Evolutionary conservation across 2,888 invertebrate species (phyloP).

Genomic region (Hypena proboscidalis): DNA sequence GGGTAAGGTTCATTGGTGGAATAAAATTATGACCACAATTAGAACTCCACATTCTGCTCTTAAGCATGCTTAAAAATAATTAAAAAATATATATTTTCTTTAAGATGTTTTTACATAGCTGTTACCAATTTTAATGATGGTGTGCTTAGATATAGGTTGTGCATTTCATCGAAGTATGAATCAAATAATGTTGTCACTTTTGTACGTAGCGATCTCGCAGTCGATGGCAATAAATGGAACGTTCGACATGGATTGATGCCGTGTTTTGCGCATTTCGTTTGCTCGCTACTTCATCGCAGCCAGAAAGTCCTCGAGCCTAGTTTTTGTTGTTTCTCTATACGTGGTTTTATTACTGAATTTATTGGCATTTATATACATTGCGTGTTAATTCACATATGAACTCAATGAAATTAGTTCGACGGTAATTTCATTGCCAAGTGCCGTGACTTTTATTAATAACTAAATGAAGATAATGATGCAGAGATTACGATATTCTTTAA

Average conservation of each 20-base stretch:
- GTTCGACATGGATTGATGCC: slow-evolving; percentile 60
- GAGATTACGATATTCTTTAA: slow-evolving; percentile 10
- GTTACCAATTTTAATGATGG: no score
- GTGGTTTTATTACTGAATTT: slow-evolving; percentile 43
- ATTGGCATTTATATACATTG: slow-evolving; percentile 42
- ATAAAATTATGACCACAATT: no score
- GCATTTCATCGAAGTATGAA: no score
- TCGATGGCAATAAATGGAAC: slow-evolving; percentile 57
- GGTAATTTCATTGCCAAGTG: no score
- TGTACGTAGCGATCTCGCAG: slow-evolving; percentile 41
- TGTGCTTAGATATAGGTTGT: no score
- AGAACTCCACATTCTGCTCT: no score
- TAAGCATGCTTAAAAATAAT: no score
- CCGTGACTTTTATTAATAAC: background rate
- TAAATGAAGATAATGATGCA: background rate
- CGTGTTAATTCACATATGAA: slow-evolving; percentile 2
- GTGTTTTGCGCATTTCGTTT: slow-evolving; percentile 51
- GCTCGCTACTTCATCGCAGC: slow-evolving; percentile 51
- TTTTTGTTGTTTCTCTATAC: slow-evolving; percentile 45
- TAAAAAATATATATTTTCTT: no score
- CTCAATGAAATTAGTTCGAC: no score
- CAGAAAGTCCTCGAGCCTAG: slow-evolving; percentile 44
- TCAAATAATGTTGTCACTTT: slow-evolving; percentile 58
- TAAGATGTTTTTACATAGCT: no score
- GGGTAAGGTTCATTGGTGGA: no score